Evolutionary conservation across 2,797 vertebrate species (phyloP), one percentile per base, ranked within the genome.

Genomic region (Lithobates sylvaticus): DNA sequence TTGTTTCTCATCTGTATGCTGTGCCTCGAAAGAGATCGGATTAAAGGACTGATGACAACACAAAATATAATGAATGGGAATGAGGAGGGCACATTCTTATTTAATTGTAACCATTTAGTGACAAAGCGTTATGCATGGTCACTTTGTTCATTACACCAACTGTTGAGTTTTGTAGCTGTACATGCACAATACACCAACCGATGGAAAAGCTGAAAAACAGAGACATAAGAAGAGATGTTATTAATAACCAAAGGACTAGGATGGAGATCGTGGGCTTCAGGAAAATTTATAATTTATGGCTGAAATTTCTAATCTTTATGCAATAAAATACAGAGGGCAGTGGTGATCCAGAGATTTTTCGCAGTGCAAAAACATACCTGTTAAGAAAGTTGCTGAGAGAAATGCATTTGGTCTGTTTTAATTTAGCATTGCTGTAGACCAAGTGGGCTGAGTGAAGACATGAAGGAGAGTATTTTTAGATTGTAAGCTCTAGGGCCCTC

Each of bases 231-330:
- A 86, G 6, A 9, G 91, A 92, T 7, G n/a, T 78, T 29, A 89
- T 3, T 5, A 93, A 34, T 5, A 93, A 16, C 89, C 88, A 89
- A 0, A 50, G 61, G 26, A 90, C 76, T 0, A 90, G 69, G 34
- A 74, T 89, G 29, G 89, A 90, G 21, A 89, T 88, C 77, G 84
- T 93, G 27, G 54, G 61, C 87, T 93, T 93, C 88, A 93, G 50
- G 70, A 88, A 91, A 79, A 78, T 79, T 78, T 93, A 94, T 42
- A 1, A 87, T 0, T 13, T 36, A 26, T 26, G 26, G 18, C 84
- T 88, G 42, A 91, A 92, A 85, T 26, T 32, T 82, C 79, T 47
- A 73, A 86, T 88, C 81, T 85, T 91, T 84, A 84, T 84, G 73
- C 82, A 84, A 26, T 91, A 91, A 78, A 89, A 87, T 65, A 34